Conservation (phyloP, 2,888 invertebrate genomes). For the Ophion slaviceki region DNA sequence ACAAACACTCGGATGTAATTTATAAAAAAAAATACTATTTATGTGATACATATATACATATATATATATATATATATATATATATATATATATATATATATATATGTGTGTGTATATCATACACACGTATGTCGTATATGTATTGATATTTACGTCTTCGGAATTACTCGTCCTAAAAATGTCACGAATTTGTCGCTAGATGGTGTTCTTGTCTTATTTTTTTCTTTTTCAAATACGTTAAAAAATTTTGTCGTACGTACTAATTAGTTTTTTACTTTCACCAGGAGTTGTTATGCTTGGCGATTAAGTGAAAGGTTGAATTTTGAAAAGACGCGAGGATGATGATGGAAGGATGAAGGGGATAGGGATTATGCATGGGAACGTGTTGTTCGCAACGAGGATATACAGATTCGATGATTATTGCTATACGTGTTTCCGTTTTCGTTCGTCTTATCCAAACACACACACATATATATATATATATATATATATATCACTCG, state of each 20-base stretch:
- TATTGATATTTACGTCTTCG: slow-evolving; percentile 50
- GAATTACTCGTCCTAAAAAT: slow-evolving; percentile 48
- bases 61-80: slow-evolving; percentile 56
- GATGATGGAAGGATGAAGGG: slow-evolving; percentile 79
- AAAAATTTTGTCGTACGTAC: slow-evolving; percentile 76
- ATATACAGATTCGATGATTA: slow-evolving; percentile 68
- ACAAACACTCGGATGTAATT: slow-evolving; percentile 70
- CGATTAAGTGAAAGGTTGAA: slow-evolving; percentile 68
- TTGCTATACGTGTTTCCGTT: slow-evolving; percentile 46
- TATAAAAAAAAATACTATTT: slow-evolving; percentile 57
- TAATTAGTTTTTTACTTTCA: slow-evolving; percentile 83
- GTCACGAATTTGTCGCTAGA: slow-evolving; percentile 30
- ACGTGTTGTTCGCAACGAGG: slow-evolving; percentile 80
- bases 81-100: slow-evolving; percentile 48
- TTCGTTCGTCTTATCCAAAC: slow-evolving; percentile 28
- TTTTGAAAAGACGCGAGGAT: slow-evolving; percentile 67
- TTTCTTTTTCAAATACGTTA: slow-evolving; percentile 50
- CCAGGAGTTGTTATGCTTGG: slow-evolving; percentile 76
- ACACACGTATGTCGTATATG: slow-evolving; percentile 40
- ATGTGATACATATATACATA: slow-evolving; percentile 43
- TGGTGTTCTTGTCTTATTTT: slow-evolving; percentile 37
- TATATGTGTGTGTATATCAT: slow-evolving; percentile 53
- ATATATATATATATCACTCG: neutral
- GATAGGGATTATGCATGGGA: slow-evolving; percentile 81
- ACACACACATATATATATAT: slow-evolving; percentile 33